These are phyloP conservation scores for Trichonephila clavata DNA, from an alignment of 1,140 invertebrate species.

Conservation along the genomic window DNA sequence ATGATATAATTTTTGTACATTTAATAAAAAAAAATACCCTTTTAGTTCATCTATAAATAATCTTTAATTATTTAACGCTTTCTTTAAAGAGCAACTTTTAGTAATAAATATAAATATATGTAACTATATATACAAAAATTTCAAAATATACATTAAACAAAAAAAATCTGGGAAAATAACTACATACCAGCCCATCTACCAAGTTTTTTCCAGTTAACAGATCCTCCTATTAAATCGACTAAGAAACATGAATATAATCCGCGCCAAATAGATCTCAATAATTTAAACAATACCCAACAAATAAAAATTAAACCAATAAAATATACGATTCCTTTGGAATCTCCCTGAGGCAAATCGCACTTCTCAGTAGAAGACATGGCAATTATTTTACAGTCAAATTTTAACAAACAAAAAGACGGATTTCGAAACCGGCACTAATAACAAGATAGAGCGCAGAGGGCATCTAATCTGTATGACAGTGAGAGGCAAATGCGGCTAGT, in stretches of 20 bases:
- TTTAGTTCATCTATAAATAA: too few species aligned
- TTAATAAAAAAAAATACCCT: too few species aligned
- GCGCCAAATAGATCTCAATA: constrained; percentile 58
- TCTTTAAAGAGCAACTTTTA: too few species aligned
- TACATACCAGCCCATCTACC: constrained; percentile 81
- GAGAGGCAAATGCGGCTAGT: too few species aligned
- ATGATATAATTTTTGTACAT: too few species aligned
- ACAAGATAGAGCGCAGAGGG: background rate
- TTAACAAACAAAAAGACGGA: background rate
- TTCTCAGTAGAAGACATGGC: constrained; percentile 38
- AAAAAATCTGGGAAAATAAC: background rate
- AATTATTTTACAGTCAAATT: background rate
- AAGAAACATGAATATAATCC: constrained; percentile 78
- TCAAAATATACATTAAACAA: background rate
- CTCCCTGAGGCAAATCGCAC: background rate
- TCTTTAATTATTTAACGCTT: too few species aligned
- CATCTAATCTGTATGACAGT: background rate
- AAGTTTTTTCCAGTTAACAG: constrained; percentile 80
- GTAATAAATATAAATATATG: too few species aligned
- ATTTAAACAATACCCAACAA: constrained; percentile 73
- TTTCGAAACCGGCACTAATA: background rate
- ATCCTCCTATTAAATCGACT: constrained; percentile 79
- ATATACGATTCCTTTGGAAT: constrained; percentile 27
- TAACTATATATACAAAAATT: too few species aligned
- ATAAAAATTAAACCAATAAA: constrained; percentile 52